phyloP scores from a whole-genome alignment of 2,888 invertebrate species.

The Apodemia duryi region DNA sequence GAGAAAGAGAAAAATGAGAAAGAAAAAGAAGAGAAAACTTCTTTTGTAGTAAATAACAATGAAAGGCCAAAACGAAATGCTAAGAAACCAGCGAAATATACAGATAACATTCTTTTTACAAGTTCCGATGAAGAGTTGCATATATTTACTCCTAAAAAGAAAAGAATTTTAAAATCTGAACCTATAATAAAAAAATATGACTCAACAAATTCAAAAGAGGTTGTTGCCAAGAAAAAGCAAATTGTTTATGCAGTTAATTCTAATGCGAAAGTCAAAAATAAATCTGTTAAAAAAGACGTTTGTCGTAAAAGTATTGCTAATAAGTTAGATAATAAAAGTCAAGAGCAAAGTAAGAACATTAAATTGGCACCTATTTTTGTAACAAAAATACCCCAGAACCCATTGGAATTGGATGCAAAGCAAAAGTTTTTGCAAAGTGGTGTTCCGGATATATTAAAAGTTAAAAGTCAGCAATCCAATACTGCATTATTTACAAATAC shows the following conservation, averaged over 20 bases:
- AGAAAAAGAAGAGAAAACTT: constrained; percentile 6
- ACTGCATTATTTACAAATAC: constrained; percentile 53
- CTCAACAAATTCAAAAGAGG: constrained; percentile 13
- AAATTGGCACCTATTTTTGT: constrained; percentile 87
- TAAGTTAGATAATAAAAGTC: constrained; percentile 13
- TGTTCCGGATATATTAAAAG: constrained; percentile 82
- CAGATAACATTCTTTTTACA: constrained; percentile 44
- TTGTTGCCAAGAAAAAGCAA: neutral
- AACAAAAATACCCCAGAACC: constrained; percentile 79
- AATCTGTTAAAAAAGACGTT: neutral
- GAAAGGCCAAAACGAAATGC: constrained; percentile 56
- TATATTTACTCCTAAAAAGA: constrained; percentile 68
- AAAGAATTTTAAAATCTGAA: constrained; percentile 34
- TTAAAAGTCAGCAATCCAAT: constrained; percentile 70
- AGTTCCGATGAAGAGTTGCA: constrained; percentile 68
- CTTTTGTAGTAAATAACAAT: constrained; percentile 18
- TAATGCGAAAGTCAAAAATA: neutral
- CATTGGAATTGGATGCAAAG: constrained; percentile 80
- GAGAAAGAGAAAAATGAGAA: constrained; percentile 13
- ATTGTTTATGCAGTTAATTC: neutral
- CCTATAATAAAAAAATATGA: neutral
- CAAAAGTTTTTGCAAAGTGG: constrained; percentile 85
- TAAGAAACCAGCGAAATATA: constrained; percentile 62
- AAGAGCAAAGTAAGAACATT: constrained; percentile 31
- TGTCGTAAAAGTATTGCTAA: constrained; percentile 17